Evolutionary conservation across 2,797 vertebrate genomes (phyloP).

Genomic region (Pseudocheirus occidentalis): DNA sequence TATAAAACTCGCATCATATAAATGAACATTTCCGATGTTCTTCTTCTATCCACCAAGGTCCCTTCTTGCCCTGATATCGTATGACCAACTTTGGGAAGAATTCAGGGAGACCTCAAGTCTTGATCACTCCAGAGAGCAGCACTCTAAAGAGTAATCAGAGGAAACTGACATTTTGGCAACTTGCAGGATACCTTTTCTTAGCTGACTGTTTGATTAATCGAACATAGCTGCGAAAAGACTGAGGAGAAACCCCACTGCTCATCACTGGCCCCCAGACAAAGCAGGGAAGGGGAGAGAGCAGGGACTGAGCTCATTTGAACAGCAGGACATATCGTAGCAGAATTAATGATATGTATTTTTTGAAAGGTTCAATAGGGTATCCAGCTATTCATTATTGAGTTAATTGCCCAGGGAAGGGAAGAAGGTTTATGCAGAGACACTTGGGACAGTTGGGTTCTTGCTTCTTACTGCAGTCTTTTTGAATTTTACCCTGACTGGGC

Average conservation of each 20-base stretch:
- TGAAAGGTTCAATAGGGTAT: background rate
- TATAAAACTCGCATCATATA: background rate
- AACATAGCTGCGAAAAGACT: background rate
- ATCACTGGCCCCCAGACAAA: background rate
- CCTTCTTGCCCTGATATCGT: background rate
- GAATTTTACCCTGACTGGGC: background rate
- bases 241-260: background rate
- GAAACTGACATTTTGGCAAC: background rate
- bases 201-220: background rate
- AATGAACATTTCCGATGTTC: background rate
- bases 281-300: background rate
- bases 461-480: background rate
- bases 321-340: background rate
- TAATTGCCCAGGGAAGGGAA: background rate
- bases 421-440: background rate
- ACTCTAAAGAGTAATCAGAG: background rate
- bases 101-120: background rate
- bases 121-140: background rate
- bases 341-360: background rate
- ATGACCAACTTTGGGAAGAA: background rate
- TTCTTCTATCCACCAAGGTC: background rate
- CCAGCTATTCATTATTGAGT: background rate
- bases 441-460: background rate
- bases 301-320: background rate
- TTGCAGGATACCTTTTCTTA: background rate